Evolutionary conservation across 2,888 invertebrate genomes (phyloP).

Genomic region (Dyspetes luteomarginatus): DNA sequence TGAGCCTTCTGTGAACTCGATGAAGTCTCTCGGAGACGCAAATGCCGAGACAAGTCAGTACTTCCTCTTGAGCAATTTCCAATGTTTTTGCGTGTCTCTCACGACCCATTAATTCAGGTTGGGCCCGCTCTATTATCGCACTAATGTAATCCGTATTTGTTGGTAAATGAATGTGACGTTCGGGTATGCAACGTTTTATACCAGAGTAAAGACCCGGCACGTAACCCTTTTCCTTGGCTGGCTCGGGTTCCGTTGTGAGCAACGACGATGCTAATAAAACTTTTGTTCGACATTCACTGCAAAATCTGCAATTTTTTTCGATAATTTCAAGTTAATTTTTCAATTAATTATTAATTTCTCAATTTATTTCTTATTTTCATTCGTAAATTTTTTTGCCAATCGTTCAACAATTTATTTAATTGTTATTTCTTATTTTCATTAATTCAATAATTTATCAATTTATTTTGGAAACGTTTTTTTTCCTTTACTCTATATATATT

Average conservation of each 20-base stretch:
- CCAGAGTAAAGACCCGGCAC: slow-evolving; percentile 94
- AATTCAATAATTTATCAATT: too few species aligned
- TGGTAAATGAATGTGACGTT: slow-evolving; percentile 94
- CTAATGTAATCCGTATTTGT: slow-evolving; percentile 95
- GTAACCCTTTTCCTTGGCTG: slow-evolving; percentile 94
- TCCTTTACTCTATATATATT: background rate
- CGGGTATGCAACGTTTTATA: slow-evolving; percentile 93
- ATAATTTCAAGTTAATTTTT: background rate
- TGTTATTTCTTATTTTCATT: too few species aligned
- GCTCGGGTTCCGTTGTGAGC: slow-evolving; percentile 93
- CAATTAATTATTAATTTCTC: too few species aligned
- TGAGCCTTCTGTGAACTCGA: slow-evolving; percentile 92
- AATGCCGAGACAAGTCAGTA: slow-evolving; percentile 96
- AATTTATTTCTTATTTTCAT: too few species aligned
- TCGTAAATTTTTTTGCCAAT: too few species aligned
- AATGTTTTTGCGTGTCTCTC: slow-evolving; percentile 98
- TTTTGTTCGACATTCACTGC: slow-evolving; percentile 96
- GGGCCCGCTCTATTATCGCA: slow-evolving; percentile 94
- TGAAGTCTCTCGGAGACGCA: slow-evolving; percentile 96
- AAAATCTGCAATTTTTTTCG: slow-evolving; percentile 86
- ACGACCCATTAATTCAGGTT: slow-evolving; percentile 95
- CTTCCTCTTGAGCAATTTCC: slow-evolving; percentile 98
- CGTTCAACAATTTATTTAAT: too few species aligned
- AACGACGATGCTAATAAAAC: slow-evolving; percentile 93
- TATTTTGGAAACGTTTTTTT: too few species aligned